phyloP scores from a whole-genome alignment of 2,888 invertebrate genomes.

The Lapara coniferarum region DNA sequence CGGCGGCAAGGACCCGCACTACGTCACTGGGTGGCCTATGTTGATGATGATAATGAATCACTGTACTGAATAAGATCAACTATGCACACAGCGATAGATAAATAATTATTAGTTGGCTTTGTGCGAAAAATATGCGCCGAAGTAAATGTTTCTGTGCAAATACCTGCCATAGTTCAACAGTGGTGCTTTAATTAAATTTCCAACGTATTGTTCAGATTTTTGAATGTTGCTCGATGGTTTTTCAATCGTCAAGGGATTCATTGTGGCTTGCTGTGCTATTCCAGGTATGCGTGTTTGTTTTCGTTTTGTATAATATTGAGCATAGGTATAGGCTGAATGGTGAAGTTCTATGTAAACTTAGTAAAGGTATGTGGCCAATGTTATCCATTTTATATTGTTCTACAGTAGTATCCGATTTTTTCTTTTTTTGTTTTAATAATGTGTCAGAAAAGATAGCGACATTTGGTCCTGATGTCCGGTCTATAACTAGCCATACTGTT shows the following conservation, averaged over 20 bases:
- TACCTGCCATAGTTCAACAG: background rate
- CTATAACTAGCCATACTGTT: too few species aligned
- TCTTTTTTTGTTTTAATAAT: too few species aligned
- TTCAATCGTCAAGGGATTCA: background rate
- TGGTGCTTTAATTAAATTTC: conserved; percentile 25
- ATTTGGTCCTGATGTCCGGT: too few species aligned
- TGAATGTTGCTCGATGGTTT: conserved; percentile 4
- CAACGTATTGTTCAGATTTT: conserved; percentile 2
- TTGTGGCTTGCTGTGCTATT: conserved; percentile 2
- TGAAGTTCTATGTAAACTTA: too few species aligned
- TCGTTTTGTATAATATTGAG: background rate
- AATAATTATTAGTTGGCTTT: conserved; percentile 28
- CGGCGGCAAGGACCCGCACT: too few species aligned
- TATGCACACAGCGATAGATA: conserved; percentile 1
- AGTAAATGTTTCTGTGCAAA: conserved; percentile 23
- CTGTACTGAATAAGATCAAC: background rate
- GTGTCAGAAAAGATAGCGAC: too few species aligned
- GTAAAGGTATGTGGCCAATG: too few species aligned
- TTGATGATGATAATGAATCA: too few species aligned
- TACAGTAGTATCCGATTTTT: too few species aligned
- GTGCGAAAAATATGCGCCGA: conserved; percentile 25
- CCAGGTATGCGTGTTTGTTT: background rate
- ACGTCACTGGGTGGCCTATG: too few species aligned
- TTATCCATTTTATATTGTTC: too few species aligned
- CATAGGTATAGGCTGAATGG: too few species aligned